phyloP scores from a whole-genome alignment of 2,888 invertebrate species.

The Leistus spinibarbis region DNA sequence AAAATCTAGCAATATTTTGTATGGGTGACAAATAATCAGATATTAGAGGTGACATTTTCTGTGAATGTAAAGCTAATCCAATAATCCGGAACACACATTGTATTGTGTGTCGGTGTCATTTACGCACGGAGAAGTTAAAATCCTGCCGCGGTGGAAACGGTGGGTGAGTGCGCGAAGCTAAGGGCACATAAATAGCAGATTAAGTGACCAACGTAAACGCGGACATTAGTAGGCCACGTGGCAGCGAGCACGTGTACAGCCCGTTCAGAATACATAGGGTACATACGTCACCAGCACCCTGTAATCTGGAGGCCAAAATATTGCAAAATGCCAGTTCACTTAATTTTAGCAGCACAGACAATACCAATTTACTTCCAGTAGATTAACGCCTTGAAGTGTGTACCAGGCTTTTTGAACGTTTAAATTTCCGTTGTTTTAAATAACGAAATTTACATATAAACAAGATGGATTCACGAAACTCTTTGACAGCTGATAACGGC shows the following conservation, averaged over 20 bases:
- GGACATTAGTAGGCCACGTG: slow-evolving; percentile 54
- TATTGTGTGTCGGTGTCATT: background rate
- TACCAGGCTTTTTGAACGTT: background rate
- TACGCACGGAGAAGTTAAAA: slow-evolving; percentile 8
- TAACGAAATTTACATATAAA: background rate
- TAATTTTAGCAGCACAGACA: slow-evolving; percentile 21
- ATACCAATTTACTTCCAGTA: slow-evolving; percentile 31
- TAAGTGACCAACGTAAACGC: slow-evolving; percentile 56
- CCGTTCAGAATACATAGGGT: slow-evolving; percentile 31
- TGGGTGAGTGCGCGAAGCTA: slow-evolving; percentile 51
- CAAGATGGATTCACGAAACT: background rate
- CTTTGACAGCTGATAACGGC: background rate
- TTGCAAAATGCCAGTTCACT: slow-evolving; percentile 12
- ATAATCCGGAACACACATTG: slow-evolving; percentile 19
- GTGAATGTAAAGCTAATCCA: no score
- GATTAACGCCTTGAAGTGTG: slow-evolving; percentile 11
- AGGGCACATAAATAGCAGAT: slow-evolving; percentile 60
- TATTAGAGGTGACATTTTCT: no score
- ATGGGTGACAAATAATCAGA: no score
- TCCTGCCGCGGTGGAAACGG: slow-evolving; percentile 43
- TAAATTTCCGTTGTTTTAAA: slow-evolving; percentile 6
- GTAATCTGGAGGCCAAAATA: slow-evolving; percentile 9
- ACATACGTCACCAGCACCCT: background rate
- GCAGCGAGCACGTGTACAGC: slow-evolving; percentile 41
- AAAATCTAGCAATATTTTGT: no score